Percentiles rank a stretch among this genome's conserved stretches.
These are phyloP conservation scores for Bellardia pandia DNA, from an alignment of 2,888 invertebrate species.

Conservation along the genomic window DNA sequence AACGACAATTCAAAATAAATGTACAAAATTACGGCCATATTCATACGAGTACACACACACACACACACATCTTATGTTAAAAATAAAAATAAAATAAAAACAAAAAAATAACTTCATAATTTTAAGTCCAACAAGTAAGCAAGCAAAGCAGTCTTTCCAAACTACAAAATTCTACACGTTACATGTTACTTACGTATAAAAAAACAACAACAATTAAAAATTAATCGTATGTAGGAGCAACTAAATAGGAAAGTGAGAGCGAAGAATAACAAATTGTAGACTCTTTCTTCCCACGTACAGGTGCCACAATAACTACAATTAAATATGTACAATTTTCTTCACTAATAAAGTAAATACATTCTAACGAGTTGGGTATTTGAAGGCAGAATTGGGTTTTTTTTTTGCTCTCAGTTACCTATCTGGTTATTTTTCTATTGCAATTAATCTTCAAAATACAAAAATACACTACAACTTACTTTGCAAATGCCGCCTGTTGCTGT, in stretches of 20 bases:
- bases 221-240: too few relatives aligned
- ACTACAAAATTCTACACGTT: constrained; percentile 48
- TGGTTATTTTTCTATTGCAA: constrained; percentile 2
- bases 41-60: constrained; percentile 10
- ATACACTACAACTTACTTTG: constrained; percentile 60
- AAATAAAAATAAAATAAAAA: constrained; percentile 21
- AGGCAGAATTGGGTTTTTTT: too few relatives aligned
- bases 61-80: background rate
- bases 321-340: background rate
- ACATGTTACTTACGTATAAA: constrained; percentile 51
- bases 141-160: constrained; percentile 66
- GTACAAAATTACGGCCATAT: constrained; percentile 56
- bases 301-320: background rate
- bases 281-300: too few relatives aligned
- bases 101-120: constrained; percentile 19
- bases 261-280: too few relatives aligned
- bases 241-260: too few relatives aligned
- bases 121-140: constrained; percentile 68
- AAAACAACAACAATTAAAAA: constrained; percentile 17
- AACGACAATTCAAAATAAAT: constrained; percentile 44
- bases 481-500: constrained; percentile 75
- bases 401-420: too few relatives aligned
- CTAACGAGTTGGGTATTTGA: too few relatives aligned
- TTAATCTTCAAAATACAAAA: constrained; percentile 55
- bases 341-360: constrained; percentile 9